Conservation (phyloP, 2,797 vertebrate species). For the Rallus crepitans region DNA sequence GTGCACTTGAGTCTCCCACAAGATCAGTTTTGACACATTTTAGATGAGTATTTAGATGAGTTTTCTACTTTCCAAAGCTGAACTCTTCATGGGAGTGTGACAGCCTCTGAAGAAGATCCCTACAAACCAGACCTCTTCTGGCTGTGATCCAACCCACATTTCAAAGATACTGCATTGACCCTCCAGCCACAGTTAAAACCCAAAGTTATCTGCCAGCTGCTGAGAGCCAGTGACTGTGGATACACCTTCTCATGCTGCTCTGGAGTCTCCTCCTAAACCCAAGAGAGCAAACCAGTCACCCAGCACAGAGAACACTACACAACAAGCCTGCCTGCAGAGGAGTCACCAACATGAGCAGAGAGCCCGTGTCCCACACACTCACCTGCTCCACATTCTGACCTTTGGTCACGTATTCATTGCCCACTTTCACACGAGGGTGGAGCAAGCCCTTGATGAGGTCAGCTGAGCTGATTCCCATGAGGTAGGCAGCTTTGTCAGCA, state of each 20-base stretch:
- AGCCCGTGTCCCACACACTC: neutral
- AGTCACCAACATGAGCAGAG: neutral
- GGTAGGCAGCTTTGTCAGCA: constrained; percentile 95
- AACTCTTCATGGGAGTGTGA: neutral
- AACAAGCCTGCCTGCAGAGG: neutral
- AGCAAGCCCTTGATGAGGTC: constrained; percentile 95
- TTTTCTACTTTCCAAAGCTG: neutral
- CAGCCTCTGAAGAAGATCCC: neutral
- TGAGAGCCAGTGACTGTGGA: neutral
- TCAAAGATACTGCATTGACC: neutral
- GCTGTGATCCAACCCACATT: neutral
- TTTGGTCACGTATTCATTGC: constrained; percentile 94
- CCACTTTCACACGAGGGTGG: constrained; percentile 94
- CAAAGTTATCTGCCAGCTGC: neutral
- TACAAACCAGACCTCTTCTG: neutral
- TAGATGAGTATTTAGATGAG: neutral
- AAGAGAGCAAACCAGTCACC: neutral
- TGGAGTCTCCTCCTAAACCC: neutral
- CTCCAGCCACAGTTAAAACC: neutral
- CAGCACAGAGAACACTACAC: neutral
- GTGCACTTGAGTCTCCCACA: neutral
- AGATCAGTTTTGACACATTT: neutral
- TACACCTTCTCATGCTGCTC: neutral
- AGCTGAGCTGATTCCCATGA: constrained; percentile 94
- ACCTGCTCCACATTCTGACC: constrained; percentile 96